Conservation (phyloP, 2,797 vertebrate species). For the Tachyglossus aculeatus region DNA sequence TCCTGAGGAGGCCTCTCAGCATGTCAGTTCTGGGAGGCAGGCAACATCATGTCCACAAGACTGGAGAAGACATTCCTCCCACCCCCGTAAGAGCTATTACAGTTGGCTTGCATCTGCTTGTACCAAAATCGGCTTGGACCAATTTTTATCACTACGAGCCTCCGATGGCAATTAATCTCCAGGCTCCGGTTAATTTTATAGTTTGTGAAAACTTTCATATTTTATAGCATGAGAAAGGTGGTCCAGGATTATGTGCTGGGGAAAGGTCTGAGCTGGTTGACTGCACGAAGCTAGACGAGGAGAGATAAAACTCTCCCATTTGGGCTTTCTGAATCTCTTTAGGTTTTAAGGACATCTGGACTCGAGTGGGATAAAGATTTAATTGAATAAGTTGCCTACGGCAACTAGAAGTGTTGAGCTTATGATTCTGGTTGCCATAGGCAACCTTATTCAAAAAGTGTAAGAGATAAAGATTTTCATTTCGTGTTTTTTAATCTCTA, state of each 20-base stretch:
- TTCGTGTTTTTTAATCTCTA: not conserved
- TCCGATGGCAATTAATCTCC: constrained; percentile 29
- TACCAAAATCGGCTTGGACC: not conserved
- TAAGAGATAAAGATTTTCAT: not conserved
- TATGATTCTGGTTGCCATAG: no score
- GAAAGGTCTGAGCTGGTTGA: constrained; percentile 1
- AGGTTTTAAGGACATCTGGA: not conserved
- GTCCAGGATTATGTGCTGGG: not conserved
- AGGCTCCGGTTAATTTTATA: constrained; percentile 42
- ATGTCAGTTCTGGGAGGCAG: not conserved
- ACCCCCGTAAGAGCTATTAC: constrained; percentile 26
- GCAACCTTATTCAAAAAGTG: no score
- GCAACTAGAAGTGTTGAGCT: not conserved
- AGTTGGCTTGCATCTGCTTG: constrained; percentile 24
- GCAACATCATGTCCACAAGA: not conserved
- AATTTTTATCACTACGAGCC: not conserved
- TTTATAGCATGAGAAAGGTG: constrained; percentile 15
- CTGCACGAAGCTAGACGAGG: not conserved
- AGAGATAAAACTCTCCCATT: not conserved
- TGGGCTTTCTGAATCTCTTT: constrained; percentile 1
- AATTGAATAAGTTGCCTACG: not conserved
- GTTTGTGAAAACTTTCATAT: constrained; percentile 27
- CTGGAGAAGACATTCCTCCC: constrained; percentile 20
- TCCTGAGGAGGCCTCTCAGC: not conserved
- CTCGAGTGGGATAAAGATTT: not conserved